phyloP scores from a whole-genome alignment of 2,888 invertebrate genomes.

The Micoletzkya japonica region DNA sequence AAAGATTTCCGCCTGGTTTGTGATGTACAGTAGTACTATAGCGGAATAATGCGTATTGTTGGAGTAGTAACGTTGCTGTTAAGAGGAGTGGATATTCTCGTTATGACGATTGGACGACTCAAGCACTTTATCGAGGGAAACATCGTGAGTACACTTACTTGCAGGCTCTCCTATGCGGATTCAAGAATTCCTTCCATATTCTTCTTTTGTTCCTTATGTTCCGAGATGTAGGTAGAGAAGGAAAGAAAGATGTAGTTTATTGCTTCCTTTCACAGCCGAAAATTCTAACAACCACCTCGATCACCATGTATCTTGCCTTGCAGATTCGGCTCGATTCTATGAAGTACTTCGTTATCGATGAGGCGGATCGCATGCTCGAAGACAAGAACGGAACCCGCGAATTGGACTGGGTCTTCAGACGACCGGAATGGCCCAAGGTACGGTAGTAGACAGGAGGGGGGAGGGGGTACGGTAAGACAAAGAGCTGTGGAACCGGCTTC shows the following conservation, averaged over 20 bases:
- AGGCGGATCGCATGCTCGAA: constrained; percentile 81
- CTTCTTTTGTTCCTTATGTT: neutral
- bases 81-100: constrained; percentile 74
- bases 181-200: neutral
- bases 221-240: neutral
- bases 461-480: too few relatives aligned
- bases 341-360: constrained; percentile 77
- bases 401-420: neutral
- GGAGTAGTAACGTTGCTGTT: too few relatives aligned
- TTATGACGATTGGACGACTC: constrained; percentile 77
- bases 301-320: constrained; percentile 32
- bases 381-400: constrained; percentile 66
- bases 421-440: constrained; percentile 1
- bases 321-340: constrained; percentile 69
- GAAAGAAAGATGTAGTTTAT: neutral
- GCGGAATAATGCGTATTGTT: too few relatives aligned
- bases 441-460: neutral
- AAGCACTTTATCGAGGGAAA: constrained; percentile 72
- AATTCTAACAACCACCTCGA: neutral
- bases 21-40: too few relatives aligned
- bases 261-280: neutral
- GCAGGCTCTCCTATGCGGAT: neutral
- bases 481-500: too few relatives aligned
- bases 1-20: too few relatives aligned
- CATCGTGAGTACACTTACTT: constrained; percentile 13